Base-by-base conservation (phyloP, 2,888 invertebrate species). In the Phalera bucephala region DNA sequence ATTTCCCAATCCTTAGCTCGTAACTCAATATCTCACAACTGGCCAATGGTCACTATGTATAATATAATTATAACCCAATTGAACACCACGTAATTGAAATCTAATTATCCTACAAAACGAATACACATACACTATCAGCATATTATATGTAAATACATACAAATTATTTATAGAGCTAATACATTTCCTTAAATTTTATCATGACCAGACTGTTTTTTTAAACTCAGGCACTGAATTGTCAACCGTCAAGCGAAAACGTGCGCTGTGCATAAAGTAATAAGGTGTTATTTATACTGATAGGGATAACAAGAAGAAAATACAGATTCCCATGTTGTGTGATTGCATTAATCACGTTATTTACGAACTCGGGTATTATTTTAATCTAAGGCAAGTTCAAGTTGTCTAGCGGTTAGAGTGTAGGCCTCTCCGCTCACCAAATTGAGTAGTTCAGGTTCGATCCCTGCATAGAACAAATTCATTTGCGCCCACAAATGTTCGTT, bases 151-250 rank as follows among this genome's bases (percentile, higher is more conserved):
- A 31, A 51, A 53, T 41, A 54, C 33, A 42, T 33, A 52, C 11
- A 44, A 42, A 56, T 52, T 51, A 40, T n/a, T n/a, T 41, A 52
- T 59, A 56, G 38, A 31, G 41, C 43, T 55, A 44, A 42, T 40
- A 45, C 29, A 60, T 49, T 56, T 60, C 57, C 49, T 52, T 60
- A 56, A 56, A 43, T 35, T 59, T 43, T 37, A 44, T 41, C 57
- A 40, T 60, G 57, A 49, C 57, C 52, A 52, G 61, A 60, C 32
- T 40, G 41, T 42, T 52, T 45, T n/a, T 37, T 52, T 40, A 14
- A 8, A 40, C 26, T 55, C 34, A 39, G 29, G 25, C 51, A 50
- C 51, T 29, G 36, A 54, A 42, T 23, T 41, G 40, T 28, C 31
- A 13, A 17, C 14, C 28, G 33, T 31, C 31, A 28, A 40, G 33